Evolutionary conservation across 2,888 invertebrate genomes (phyloP).

Genomic region (Drosophila yooni): DNA sequence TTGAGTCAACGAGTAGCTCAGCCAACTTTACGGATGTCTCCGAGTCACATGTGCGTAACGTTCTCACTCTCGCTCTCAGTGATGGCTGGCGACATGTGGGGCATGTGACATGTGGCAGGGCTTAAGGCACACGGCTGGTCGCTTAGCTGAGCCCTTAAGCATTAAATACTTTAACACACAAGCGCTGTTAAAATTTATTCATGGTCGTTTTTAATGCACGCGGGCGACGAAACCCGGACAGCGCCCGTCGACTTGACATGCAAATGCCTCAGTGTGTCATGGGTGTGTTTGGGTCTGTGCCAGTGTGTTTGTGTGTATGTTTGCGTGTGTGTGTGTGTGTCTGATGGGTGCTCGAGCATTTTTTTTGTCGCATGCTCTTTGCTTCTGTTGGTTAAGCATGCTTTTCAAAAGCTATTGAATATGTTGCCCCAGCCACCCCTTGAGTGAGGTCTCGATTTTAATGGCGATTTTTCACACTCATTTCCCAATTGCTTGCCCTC

Average conservation of each 20-base stretch:
- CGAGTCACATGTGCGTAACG: conserved; percentile 54
- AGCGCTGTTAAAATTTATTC: conserved; percentile 77
- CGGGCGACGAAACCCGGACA: conserved; percentile 47
- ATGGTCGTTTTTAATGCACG: conserved; percentile 75
- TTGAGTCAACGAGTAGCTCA: conserved; percentile 37
- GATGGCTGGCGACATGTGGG: conserved; percentile 22
- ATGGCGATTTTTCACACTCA: conserved; percentile 74
- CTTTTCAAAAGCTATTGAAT: conserved; percentile 77
- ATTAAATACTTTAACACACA: conserved; percentile 81
- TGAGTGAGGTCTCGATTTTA: conserved; percentile 46
- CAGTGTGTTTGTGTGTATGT: neutral
- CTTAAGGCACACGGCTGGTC: conserved; percentile 76
- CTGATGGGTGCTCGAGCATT: conserved; percentile 54
- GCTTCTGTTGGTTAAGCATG: conserved; percentile 65
- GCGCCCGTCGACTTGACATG: conserved; percentile 68
- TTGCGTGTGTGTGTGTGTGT: conserved; percentile 21
- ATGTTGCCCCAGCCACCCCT: conserved; percentile 55
- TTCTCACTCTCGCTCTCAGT: conserved; percentile 1
- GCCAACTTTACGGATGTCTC: conserved; percentile 45
- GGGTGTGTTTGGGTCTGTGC: conserved; percentile 16
- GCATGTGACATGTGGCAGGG: conserved; percentile 69
- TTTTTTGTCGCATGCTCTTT: conserved; percentile 44
- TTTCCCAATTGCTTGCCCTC: conserved; percentile 46
- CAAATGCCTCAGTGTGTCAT: conserved; percentile 56
- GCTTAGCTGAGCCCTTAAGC: conserved; percentile 75